phyloP scores from a whole-genome alignment of 2,888 invertebrate species.

The Tinea semifulvella region DNA sequence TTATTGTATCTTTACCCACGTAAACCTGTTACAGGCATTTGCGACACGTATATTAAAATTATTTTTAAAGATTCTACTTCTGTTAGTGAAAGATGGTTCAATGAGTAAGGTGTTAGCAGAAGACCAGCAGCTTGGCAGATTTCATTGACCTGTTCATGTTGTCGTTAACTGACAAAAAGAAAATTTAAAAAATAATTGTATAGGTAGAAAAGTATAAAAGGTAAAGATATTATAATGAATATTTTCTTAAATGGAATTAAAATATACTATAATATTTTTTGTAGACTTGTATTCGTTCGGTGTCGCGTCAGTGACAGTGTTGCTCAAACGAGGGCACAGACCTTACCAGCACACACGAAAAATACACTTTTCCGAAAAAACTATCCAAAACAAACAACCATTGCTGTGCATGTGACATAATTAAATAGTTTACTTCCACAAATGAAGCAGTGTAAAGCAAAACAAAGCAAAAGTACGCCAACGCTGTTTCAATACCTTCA shows the following conservation, averaged over 20 bases:
- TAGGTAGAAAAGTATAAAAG: too few species aligned
- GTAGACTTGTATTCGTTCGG: not conserved
- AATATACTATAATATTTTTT: not conserved
- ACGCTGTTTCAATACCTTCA: not conserved
- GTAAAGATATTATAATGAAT: too few species aligned
- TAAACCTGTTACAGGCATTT: too few species aligned
- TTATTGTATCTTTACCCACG: too few species aligned
- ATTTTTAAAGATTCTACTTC: too few species aligned
- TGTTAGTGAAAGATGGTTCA: too few species aligned
- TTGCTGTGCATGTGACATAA: not conserved
- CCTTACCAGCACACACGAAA: conserved; percentile 22
- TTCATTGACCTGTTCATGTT: too few species aligned
- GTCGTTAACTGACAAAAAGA: too few species aligned
- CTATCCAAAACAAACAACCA: not conserved
- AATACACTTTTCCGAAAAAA: not conserved
- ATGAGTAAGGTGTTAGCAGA: too few species aligned
- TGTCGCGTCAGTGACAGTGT: conserved; percentile 32
- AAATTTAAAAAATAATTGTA: too few species aligned
- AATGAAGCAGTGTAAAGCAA: not conserved
- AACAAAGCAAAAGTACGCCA: not conserved
- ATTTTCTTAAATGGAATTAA: not conserved
- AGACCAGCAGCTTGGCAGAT: too few species aligned
- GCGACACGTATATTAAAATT: too few species aligned
- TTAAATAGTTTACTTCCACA: not conserved
- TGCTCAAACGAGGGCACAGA: conserved; percentile 42